Evolutionary conservation across 2,888 invertebrate species (phyloP), one percentile per base, ranked within the genome.

Genomic region (Drosophila picticornis): DNA sequence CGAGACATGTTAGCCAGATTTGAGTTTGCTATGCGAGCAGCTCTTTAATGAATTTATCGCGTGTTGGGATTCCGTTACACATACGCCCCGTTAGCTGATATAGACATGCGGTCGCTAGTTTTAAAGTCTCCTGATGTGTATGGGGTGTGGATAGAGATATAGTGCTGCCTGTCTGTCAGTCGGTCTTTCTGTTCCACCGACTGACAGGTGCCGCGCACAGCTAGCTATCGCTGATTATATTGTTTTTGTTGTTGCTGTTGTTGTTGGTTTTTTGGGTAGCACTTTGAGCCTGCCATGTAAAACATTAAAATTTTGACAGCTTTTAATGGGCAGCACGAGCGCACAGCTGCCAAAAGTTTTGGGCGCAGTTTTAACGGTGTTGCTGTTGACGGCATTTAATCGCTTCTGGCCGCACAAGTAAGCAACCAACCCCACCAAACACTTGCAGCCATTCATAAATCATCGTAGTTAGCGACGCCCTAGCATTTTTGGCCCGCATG

Each of bases 31-130:
- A 64, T 73, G 74, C 72, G 59, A 56, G 56, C 51, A 71, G 73
- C 83, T 86, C 86, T 88, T 88, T 88, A 90, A 88, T 88, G 88
- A 88, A 88, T 90, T 88, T 88, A 88, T 88, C 90, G 90, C 88
- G 90, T 88, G 88, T 80, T 83, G 84, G 86, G 84, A 79, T 74
- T 80, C 80, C 83, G 85, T 88, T 88, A 75, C 88, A 86, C 85
- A 86, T 86, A 84, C 84, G 86, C 84, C 84, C 75, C 78, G 78
- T 85, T 67, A 46, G 22, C 70, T 29, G 57, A 29, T 79, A 84
- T 77, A 75, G 76, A 79, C 84, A 80, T 43, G 83, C 60, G 51
- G 73, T 76, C 69, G 72, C 72, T 80, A 73, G 63, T 79, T 80
- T 72, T 76, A 80, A 80, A 62, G 76, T 72, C 83, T 83, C 75